Evolutionary conservation across 2,888 invertebrate species (phyloP).

Genomic region (Emmelina monodactyla): DNA sequence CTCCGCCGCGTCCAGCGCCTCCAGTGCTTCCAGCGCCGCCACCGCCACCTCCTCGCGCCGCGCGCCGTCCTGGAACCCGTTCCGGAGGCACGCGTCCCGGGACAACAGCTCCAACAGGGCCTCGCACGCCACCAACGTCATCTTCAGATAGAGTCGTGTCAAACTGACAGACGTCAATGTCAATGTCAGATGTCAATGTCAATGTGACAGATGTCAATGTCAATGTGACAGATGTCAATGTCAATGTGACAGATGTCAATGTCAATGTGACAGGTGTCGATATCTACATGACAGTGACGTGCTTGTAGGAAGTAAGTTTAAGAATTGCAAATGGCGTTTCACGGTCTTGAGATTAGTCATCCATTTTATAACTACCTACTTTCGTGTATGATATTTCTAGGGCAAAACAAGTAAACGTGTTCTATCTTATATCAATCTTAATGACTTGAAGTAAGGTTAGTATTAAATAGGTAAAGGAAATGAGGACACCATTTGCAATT

Average conservation of each 20-base stretch:
- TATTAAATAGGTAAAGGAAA: no score
- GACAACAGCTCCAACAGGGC: slow-evolving; percentile 57
- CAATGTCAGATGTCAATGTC: background rate
- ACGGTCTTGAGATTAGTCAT: no score
- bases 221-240: background rate
- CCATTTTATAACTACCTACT: no score
- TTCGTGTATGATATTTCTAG: no score
- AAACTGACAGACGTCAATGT: background rate
- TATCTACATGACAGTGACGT: background rate
- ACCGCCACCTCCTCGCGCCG: slow-evolving; percentile 49
- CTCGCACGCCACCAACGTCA: slow-evolving; percentile 63
- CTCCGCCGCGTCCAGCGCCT: slow-evolving; percentile 52
- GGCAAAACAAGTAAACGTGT: no score
- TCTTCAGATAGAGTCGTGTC: slow-evolving; percentile 56
- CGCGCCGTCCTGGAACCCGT: slow-evolving; percentile 76
- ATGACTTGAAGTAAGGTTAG: no score
- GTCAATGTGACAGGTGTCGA: background rate
- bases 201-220: background rate
- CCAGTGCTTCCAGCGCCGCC: slow-evolving; percentile 45
- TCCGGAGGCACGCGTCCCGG: slow-evolving; percentile 67
- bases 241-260: background rate
- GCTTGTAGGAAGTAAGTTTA: no score
- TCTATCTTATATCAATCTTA: no score
- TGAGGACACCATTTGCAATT: no score
- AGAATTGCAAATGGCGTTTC: no score